A percentile compares a stretch with the other conserved stretches of the same genome.
Conservation (phyloP, 2,888 invertebrate genomes). For the Lucinisca nassula region DNA sequence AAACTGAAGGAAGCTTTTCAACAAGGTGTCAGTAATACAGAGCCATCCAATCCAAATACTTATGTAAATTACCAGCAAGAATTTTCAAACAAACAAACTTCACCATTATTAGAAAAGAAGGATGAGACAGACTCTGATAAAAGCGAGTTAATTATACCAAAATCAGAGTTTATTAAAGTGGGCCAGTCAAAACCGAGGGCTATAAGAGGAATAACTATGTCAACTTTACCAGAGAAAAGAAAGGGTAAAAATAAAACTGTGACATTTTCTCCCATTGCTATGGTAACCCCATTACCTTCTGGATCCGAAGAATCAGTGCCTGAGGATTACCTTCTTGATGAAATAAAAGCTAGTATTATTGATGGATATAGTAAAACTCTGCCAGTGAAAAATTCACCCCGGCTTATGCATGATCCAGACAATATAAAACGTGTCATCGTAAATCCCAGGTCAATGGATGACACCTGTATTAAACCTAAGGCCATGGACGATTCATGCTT, state of each 20-base stretch:
- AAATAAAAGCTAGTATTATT: conserved; percentile 68
- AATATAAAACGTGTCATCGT: conserved; percentile 17
- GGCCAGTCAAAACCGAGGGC: conserved; percentile 58
- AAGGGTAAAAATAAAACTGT: conserved; percentile 80
- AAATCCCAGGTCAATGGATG: conserved; percentile 51
- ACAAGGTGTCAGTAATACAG: conserved; percentile 52
- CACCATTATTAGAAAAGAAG: conserved; percentile 60
- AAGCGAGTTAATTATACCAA: conserved; percentile 62
- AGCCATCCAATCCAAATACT: conserved; percentile 41
- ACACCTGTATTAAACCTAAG: conserved; percentile 47
- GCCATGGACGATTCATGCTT: conserved; percentile 65
- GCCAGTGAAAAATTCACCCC: conserved; percentile 27
- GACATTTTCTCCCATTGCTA: conserved; percentile 83
- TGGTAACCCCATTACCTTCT: conserved; percentile 83
- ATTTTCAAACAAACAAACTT: conserved; percentile 47
- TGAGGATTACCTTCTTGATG: conserved; percentile 59
- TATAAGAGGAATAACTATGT: conserved; percentile 56
- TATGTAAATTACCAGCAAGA: conserved; percentile 55
- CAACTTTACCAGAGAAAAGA: conserved; percentile 69
- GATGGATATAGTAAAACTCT: conserved; percentile 73
- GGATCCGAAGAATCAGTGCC: conserved; percentile 82
- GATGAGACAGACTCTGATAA: conserved; percentile 39
- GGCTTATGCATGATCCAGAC: background rate
- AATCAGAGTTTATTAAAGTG: conserved; percentile 63
- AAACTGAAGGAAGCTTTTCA: conserved; percentile 75